Base-by-base conservation (phyloP, 64 coral and sea anemone genomes). In the Pocillopora damicornis region DNA sequence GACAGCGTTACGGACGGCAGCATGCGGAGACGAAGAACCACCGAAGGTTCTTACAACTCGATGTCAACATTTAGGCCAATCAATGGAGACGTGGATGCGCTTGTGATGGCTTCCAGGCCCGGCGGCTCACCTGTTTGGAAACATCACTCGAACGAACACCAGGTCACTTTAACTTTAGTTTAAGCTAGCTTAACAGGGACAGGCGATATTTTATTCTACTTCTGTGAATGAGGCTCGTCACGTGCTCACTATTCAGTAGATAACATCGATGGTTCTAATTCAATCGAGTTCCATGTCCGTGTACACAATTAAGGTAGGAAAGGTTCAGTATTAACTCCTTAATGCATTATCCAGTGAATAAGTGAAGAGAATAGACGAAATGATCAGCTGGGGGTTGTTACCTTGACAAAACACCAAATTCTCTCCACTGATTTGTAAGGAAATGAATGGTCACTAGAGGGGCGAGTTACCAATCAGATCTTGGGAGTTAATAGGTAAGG, bases 111-210 rank as follows among this genome's bases (percentile, higher is more conserved):
- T 59, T 62, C 75, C 81, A 96, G 72, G 74, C 85, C 61, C 65
- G 77, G 77, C 30, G 88, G 83, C 23, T 96, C 94, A 59, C 94
- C 94, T 13, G 86, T 96, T 88, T 96, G 94, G 94, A 96, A 88
- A 86, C 88, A 91, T 68, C 91, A 91, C n/a, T 71, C 82, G 6
- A 85, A 91, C 51, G 76, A 78, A 23, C 85, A 87, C 51, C 90
- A 91, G 90, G 90, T 91, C 82, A 86, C 90, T 86, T 91, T 87
- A 86, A 91, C 82, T 74, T 87, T 91, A 35, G 81, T 91, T 85
- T 91, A 79, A 60, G 61, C n/a, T 73, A 74, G 20, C 38, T 57
- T 60, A 77, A 86, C 77, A 87, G 51, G 79, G 83, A 79, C 58
- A 78, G 16, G 36, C 62, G 22, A 38, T 37, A 77, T 77, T 56